Evolutionary conservation across 1,140 invertebrate genomes (phyloP).

Genomic region (Apocrypta bakeri): DNA sequence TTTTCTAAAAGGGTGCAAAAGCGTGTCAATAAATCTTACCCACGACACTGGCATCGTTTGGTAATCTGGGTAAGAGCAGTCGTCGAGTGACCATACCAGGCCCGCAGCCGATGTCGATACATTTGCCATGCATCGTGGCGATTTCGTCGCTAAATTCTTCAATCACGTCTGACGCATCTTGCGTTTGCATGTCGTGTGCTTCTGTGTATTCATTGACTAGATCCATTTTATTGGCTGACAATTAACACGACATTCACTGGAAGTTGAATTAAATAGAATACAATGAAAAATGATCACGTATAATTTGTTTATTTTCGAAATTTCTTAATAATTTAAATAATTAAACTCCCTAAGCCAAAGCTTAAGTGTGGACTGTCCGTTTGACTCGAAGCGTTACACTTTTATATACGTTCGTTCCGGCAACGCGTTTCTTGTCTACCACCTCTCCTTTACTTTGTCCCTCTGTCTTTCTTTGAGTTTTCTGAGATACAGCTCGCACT

Average conservation of each 20-base stretch:
- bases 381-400: slow-evolving; percentile 45
- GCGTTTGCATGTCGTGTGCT: slow-evolving; percentile 80
- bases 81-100: slow-evolving; percentile 83
- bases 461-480: slow-evolving; percentile 23
- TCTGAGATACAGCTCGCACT: slow-evolving; percentile 27
- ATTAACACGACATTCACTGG: slow-evolving; percentile 4
- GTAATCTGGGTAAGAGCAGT: slow-evolving; percentile 80
- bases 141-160: slow-evolving; percentile 79
- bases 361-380: slow-evolving; percentile 31
- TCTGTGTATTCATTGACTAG: slow-evolving; percentile 78
- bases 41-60: slow-evolving; percentile 64
- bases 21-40: slow-evolving; percentile 57
- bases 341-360: slow-evolving; percentile 20
- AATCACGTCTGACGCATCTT: slow-evolving; percentile 80
- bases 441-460: not conserved
- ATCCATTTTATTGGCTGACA: slow-evolving; percentile 75
- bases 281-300: not conserved
- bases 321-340: not conserved
- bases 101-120: slow-evolving; percentile 87
- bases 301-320: slow-evolving; percentile 20
- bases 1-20: too few species aligned
- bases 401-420: slow-evolving; percentile 42
- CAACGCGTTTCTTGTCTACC: not conserved
- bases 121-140: slow-evolving; percentile 63
- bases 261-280: not conserved